Evolutionary conservation across 2,113 vertebrate species (phyloP).

Genomic region (Toxostoma redivivum): DNA sequence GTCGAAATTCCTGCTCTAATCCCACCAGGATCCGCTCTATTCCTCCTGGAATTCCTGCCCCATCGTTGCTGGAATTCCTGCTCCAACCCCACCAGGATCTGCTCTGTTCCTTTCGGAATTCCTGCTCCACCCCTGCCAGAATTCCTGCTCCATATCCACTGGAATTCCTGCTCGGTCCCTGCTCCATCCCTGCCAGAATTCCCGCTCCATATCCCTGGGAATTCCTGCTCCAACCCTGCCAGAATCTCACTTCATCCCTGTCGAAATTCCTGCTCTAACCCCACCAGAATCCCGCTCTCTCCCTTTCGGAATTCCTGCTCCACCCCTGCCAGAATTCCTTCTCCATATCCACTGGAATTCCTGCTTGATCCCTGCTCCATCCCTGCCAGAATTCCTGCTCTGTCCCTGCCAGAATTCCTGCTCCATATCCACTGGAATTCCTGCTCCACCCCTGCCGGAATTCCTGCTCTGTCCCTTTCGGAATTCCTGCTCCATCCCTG

Average conservation of each 20-base stretch:
- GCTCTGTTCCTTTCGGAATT: too few relatives aligned
- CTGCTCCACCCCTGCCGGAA: fast-evolving
- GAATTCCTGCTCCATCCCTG: too few relatives aligned
- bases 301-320: background rate
- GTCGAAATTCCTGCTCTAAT: too few relatives aligned
- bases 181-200: background rate
- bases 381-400: fast-evolving
- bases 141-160: background rate
- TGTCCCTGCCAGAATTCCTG: fast-evolving
- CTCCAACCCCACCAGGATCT: background rate
- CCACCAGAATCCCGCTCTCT: background rate
- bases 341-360: background rate
- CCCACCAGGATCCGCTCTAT: too few relatives aligned
- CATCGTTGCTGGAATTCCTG: background rate
- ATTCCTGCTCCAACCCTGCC: background rate
- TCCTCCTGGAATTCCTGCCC: too few relatives aligned
- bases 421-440: fast-evolving
- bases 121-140: background rate
- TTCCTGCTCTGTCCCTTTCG: background rate
- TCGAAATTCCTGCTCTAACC: too few relatives aligned
- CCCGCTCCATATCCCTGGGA: too few relatives aligned
- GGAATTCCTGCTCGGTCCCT: too few relatives aligned
- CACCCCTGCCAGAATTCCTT: background rate
- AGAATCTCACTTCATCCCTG: too few relatives aligned
- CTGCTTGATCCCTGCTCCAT: too few relatives aligned